A percentile compares a stretch with the other conserved stretches of the same genome.
Conservation (phyloP, 35 echinoderm and acorn worm genomes). For the Stichopus chloronotus region DNA sequence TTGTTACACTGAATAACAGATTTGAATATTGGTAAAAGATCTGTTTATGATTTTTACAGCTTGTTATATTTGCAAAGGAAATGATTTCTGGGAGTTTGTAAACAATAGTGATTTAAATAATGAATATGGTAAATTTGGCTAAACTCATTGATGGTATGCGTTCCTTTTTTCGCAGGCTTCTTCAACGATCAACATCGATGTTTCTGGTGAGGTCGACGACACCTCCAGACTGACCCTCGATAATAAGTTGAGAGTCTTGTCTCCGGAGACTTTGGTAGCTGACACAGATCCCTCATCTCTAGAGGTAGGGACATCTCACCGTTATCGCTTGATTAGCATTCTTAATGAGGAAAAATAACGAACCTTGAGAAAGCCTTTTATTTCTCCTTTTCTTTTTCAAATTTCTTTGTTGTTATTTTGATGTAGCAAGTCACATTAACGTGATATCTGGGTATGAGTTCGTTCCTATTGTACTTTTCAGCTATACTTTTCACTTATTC, state of each 20-base stretch:
- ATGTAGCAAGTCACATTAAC: background rate
- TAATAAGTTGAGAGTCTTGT: conserved; percentile 61
- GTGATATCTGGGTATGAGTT: too few relatives aligned
- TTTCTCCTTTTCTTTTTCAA: too few relatives aligned
- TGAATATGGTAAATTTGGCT: too few relatives aligned
- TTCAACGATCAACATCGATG: conserved; percentile 57
- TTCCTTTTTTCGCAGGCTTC: background rate
- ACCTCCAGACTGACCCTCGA: conserved; percentile 80
- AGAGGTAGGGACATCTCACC: conserved; percentile 35
- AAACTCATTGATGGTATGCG: background rate
- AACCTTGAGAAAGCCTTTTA: background rate
- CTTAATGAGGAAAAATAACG: background rate
- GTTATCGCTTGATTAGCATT: too few relatives aligned
- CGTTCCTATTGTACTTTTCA: too few relatives aligned
- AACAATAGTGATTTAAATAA: too few relatives aligned
- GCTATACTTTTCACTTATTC: too few relatives aligned
- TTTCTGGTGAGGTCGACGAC: conserved; percentile 54
- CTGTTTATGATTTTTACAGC: too few relatives aligned
- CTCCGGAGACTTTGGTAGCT: conserved; percentile 73
- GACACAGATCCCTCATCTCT: conserved; percentile 80
- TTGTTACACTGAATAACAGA: too few relatives aligned
- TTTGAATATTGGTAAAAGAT: too few relatives aligned
- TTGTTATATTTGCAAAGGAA: too few relatives aligned
- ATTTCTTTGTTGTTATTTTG: background rate
- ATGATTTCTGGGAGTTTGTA: too few relatives aligned